Evolutionary conservation across 35 echinoderm and acorn worm species (phyloP), one percentile per base, ranked within the genome.

Genomic region (Chiridota heheva): DNA sequence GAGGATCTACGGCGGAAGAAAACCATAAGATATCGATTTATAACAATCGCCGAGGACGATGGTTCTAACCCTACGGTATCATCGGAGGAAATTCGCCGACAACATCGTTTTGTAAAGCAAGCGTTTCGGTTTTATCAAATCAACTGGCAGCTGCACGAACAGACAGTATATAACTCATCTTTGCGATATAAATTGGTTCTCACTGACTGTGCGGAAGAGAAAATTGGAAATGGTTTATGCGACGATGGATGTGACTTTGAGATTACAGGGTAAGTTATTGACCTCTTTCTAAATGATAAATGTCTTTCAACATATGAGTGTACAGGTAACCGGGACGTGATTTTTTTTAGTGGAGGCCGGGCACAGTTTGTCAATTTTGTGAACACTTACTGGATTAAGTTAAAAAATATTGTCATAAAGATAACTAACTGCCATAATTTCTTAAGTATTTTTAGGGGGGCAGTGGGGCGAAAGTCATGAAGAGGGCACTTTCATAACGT

Each of bases 101-200:
- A 91, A 40, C 95, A 98, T 44, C 40, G 33, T 4, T 30, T 79
- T 33, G 30, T 97, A 5, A 60, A 80, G 10, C 74, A 69, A 12
- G 95, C 95, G 15, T 98, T 85, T 44, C 46, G 73, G 1, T 40
- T 51, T 12, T 62, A 98, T 76, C 91, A 98, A 26, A 85, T 98
- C 42, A 69, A 84, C 0, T 98, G 89, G 84, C 40, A 71, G 1
- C 26, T 81, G 18, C 39, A 66, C 2, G 67, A 84, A 16, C 32
- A 72, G 13, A 42, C 81, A 4, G 73, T 84, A 0, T 72, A 76
- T 7, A 86, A 98, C 49, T 82, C 77, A 0, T 86, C 72, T 3
- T 48, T 98, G 45, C 62, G 85, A 28, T 22, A 69, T 2, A 63
- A 84, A 31, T 28, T 31, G 0, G 85, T 98, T 20, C 46, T 98